phyloP scores from a whole-genome alignment of 2,113 vertebrate species.

The Antennarius striatus region DNA sequence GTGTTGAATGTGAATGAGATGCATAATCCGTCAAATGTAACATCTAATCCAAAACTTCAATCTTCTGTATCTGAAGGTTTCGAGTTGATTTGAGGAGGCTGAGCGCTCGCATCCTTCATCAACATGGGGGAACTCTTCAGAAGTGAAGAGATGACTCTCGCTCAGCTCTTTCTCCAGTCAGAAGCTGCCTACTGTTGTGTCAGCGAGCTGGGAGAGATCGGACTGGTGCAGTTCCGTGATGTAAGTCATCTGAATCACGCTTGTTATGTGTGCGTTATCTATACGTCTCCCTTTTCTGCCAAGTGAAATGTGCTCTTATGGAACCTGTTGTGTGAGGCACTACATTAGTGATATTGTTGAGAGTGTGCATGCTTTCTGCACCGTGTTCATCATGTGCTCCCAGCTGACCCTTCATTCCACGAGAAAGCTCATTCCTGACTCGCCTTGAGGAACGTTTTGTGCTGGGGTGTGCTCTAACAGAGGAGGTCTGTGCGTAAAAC shows the following conservation, averaged over 20 bases:
- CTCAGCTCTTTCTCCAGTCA: constrained; percentile 96
- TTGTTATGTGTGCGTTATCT: background rate
- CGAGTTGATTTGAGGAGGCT: constrained; percentile 20
- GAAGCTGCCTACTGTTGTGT: constrained; percentile 98
- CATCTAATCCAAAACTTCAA: too few species aligned
- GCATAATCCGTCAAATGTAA: too few species aligned
- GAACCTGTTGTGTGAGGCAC: background rate
- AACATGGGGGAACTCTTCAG: constrained; percentile 96
- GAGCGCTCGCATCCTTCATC: constrained; percentile 32
- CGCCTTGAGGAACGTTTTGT: constrained; percentile 47
- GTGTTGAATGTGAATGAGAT: constrained; percentile 9
- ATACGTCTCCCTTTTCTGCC: background rate
- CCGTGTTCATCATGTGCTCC: constrained; percentile 65
- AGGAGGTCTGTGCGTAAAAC: constrained; percentile 4
- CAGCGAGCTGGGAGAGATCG: constrained; percentile 96
- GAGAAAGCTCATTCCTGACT: constrained; percentile 35
- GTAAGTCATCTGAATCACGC: constrained; percentile 80
- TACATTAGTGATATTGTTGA: constrained; percentile 19
- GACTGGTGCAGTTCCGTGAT: constrained; percentile 97
- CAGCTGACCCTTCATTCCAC: constrained; percentile 57
- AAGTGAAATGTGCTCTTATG: background rate
- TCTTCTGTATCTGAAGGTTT: background rate
- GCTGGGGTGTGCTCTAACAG: constrained; percentile 9
- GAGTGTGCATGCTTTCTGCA: constrained; percentile 44
- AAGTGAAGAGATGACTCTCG: constrained; percentile 98